Conservation (phyloP, 2,113 vertebrate species). For the Meles meles region DNA sequence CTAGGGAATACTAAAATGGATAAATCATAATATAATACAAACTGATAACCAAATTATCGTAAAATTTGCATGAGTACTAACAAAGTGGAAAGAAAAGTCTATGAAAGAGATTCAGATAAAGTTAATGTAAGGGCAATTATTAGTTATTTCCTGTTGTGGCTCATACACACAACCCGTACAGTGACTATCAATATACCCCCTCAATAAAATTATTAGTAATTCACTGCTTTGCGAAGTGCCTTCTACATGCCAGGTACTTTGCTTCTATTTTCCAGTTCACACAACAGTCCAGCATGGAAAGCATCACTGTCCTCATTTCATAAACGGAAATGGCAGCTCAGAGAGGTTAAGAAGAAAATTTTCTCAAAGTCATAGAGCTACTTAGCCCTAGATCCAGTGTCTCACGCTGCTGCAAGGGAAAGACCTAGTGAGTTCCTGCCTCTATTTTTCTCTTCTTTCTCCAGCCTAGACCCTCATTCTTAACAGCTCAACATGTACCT, state of each 20-base stretch:
- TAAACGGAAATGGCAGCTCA: background rate
- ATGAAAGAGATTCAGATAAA: conserved; percentile 12
- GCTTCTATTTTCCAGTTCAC: background rate
- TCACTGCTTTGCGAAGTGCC: background rate
- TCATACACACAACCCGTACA: background rate
- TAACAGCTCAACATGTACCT: background rate
- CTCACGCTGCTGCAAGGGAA: background rate
- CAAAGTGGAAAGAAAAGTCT: background rate
- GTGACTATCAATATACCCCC: background rate
- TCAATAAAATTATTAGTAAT: background rate
- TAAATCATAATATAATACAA: background rate
- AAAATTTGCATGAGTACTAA: background rate
- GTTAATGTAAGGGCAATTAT: background rate
- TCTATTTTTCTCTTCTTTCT: background rate
- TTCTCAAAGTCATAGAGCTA: background rate
- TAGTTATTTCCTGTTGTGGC: background rate
- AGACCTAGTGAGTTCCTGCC: background rate
- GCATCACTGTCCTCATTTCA: background rate
- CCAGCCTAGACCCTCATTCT: background rate
- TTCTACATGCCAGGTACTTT: background rate
- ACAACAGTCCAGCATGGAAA: background rate
- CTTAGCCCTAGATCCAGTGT: background rate
- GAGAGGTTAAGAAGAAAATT: background rate
- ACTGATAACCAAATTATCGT: background rate
- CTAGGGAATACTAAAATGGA: background rate